phyloP scores from a whole-genome alignment of 2,113 vertebrate species.

The Setophaga kirtlandii region DNA sequence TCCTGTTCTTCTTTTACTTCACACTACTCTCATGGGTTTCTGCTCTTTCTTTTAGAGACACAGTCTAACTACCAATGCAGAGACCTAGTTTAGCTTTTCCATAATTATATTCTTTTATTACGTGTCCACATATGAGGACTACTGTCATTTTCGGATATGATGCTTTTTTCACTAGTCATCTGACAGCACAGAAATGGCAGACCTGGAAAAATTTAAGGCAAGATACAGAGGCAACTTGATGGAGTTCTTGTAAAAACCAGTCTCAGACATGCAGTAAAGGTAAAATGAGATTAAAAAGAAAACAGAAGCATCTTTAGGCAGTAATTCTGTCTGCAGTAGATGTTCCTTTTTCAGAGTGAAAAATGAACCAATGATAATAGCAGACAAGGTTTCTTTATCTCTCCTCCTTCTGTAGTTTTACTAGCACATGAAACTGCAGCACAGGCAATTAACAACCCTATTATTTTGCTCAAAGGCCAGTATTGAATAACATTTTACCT shows the following conservation, averaged over 20 bases:
- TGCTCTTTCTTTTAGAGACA: background rate
- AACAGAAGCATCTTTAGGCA: background rate
- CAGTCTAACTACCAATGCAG: background rate
- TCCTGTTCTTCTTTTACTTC: background rate
- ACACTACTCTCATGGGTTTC: background rate
- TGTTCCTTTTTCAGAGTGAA: background rate
- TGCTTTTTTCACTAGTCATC: background rate
- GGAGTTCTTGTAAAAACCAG: background rate
- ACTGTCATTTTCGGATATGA: background rate
- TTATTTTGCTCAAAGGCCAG: background rate
- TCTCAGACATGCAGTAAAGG: background rate
- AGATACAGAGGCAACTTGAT: background rate
- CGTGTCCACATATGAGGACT: background rate
- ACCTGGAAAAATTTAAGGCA: background rate
- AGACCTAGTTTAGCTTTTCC: background rate
- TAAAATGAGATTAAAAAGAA: background rate
- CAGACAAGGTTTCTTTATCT: background rate
- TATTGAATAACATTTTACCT: background rate
- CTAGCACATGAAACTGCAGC: background rate
- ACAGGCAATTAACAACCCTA: background rate
- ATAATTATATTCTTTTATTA: background rate
- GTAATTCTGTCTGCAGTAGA: background rate
- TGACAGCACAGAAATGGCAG: background rate
- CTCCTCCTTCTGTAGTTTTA: background rate
- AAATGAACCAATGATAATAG: background rate